Evolutionary conservation across 37 sponge, comb jelly and placozoan genomes (phyloP).

Genomic region (Aplysina aerophoba): DNA sequence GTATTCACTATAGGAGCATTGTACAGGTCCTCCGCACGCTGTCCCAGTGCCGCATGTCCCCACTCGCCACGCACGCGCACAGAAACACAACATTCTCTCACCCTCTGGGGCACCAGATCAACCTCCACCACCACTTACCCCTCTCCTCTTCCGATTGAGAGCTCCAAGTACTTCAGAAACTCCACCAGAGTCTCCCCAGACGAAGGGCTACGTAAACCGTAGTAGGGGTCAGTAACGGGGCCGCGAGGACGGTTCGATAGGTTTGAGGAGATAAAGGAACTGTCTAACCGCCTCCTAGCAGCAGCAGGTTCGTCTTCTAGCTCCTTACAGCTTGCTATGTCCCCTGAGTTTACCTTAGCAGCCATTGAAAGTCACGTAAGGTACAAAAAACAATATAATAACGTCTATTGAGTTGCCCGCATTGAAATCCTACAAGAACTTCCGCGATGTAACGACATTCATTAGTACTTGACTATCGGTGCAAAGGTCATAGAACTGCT

Average conservation of each 20-base stretch:
- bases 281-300: not conserved
- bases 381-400: not conserved
- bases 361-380: not conserved
- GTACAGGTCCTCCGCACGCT: no score
- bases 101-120: no score
- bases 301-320: no score
- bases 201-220: not conserved
- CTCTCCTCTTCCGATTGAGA: not conserved
- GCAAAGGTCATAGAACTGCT: not conserved
- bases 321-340: no score
- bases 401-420: no score
- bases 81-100: not conserved
- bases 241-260: conserved; percentile 21
- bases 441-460: conserved; percentile 11
- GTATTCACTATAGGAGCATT: no score
- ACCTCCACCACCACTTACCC: not conserved
- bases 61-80: no score
- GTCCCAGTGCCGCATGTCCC: no score
- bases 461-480: not conserved
- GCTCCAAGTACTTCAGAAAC: conserved; percentile 23
- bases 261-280: conserved; percentile 30
- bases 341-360: no score
- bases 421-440: not conserved
- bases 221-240: not conserved
- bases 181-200: conserved; percentile 7